Conservation (phyloP, 1,140 invertebrate species). For the Brachionus calyciflorus region DNA sequence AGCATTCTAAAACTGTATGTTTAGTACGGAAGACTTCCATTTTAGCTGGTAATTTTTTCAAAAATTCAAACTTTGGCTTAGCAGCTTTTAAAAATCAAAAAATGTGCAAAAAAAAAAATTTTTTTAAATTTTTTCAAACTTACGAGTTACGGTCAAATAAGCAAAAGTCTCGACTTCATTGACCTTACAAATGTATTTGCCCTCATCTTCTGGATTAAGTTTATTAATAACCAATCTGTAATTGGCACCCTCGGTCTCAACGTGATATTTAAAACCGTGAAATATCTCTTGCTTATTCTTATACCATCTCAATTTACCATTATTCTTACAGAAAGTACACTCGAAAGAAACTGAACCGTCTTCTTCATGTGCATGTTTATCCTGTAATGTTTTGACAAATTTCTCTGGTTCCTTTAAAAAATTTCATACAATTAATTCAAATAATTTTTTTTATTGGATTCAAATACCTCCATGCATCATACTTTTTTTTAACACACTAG, state of each 20-base stretch:
- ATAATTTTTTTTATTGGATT: too few relatives aligned
- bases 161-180: slow-evolving; percentile 81
- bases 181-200: slow-evolving; percentile 93
- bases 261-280: slow-evolving; percentile 77
- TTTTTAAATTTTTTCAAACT: neutral
- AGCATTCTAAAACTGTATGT: slow-evolving; percentile 41
- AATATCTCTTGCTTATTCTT: slow-evolving; percentile 65
- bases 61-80: slow-evolving; percentile 45
- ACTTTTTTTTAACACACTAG: neutral
- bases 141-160: slow-evolving; percentile 86
- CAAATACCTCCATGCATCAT: neutral
- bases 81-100: slow-evolving; percentile 14
- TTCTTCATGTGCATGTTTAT: slow-evolving; percentile 86
- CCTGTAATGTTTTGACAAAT: slow-evolving; percentile 88
- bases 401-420: slow-evolving; percentile 81
- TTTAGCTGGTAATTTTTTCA: slow-evolving; percentile 39
- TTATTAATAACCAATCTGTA: slow-evolving; percentile 67
- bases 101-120: neutral
- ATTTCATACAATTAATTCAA: neutral
- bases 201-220: slow-evolving; percentile 91
- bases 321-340: slow-evolving; percentile 62
- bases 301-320: slow-evolving; percentile 61
- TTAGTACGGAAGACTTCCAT: slow-evolving; percentile 47
- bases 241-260: slow-evolving; percentile 48
- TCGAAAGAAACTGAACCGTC: slow-evolving; percentile 54